A percentile compares a stretch with the other conserved stretches of the same genome.
Evolutionary conservation across 2,113 vertebrate species (phyloP).

Genomic region (Spilogale gracilis): DNA sequence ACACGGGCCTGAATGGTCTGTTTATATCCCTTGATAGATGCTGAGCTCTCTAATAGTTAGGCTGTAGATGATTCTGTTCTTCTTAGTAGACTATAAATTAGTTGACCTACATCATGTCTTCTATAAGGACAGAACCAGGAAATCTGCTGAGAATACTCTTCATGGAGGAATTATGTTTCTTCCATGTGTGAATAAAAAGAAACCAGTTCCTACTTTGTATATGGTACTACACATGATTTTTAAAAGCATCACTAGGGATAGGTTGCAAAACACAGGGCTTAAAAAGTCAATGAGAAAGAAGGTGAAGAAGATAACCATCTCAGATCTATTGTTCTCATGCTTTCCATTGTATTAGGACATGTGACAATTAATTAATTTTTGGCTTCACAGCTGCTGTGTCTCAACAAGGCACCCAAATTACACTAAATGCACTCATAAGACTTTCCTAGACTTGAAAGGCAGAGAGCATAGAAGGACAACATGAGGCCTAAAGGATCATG

Average conservation of each 20-base stretch:
- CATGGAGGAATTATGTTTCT: constrained; percentile 51
- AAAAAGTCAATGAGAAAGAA: constrained; percentile 62
- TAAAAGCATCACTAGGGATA: neutral
- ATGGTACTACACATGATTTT: constrained; percentile 43
- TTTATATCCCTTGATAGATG: constrained; percentile 67
- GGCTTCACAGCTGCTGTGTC: neutral
- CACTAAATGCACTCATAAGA: neutral
- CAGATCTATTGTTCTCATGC: constrained; percentile 35
- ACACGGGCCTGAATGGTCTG: constrained; percentile 66
- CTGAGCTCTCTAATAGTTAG: constrained; percentile 70
- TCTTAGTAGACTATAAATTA: constrained; percentile 78
- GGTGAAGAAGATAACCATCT: constrained; percentile 4
- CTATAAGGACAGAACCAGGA: constrained; percentile 56
- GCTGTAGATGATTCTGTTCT: constrained; percentile 64
- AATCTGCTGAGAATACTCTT: constrained; percentile 70
- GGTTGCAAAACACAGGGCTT: neutral
- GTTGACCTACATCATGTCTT: constrained; percentile 31
- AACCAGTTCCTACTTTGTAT: constrained; percentile 45
- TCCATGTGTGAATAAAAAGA: constrained; percentile 40
- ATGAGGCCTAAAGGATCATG: neutral
- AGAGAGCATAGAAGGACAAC: neutral
- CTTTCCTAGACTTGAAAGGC: neutral
- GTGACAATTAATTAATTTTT: constrained; percentile 26
- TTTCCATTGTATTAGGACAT: constrained; percentile 9
- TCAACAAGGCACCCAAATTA: neutral